Evolutionary conservation across 2,888 invertebrate species (phyloP).

Genomic region (Macrosoma leucophasiata): DNA sequence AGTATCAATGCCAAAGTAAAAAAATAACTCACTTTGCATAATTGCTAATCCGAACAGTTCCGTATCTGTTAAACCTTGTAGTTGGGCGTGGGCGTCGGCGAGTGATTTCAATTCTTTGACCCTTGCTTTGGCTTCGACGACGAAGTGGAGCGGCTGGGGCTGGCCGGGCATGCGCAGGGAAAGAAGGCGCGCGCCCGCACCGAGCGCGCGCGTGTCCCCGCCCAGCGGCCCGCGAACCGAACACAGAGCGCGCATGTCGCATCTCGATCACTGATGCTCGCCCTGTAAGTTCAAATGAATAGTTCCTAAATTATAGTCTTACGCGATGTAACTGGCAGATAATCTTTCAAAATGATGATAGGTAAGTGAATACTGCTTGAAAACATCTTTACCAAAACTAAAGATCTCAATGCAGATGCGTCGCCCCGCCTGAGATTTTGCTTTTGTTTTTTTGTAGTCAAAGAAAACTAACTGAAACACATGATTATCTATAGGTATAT

Average conservation of each 20-base stretch:
- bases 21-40: slow-evolving; percentile 80
- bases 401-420: no score
- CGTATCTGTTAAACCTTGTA: slow-evolving; percentile 88
- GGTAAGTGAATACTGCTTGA: no score
- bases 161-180: slow-evolving; percentile 79
- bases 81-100: slow-evolving; percentile 86
- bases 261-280: slow-evolving; percentile 71
- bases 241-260: slow-evolving; percentile 85
- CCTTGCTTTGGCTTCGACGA: slow-evolving; percentile 86
- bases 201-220: slow-evolving; percentile 81
- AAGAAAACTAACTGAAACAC: no score
- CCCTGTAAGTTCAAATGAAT: slow-evolving; percentile 48
- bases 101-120: slow-evolving; percentile 89
- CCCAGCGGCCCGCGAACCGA: slow-evolving; percentile 89
- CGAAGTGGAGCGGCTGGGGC: slow-evolving; percentile 67
- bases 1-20: no score
- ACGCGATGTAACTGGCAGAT: no score
- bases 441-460: no score
- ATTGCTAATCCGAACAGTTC: slow-evolving; percentile 91
- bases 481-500: no score
- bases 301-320: no score
- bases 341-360: no score
- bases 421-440: no score
- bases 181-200: slow-evolving; percentile 79
- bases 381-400: no score